Evolutionary conservation across 2,888 invertebrate species (phyloP).

Genomic region (Selenia dentaria): DNA sequence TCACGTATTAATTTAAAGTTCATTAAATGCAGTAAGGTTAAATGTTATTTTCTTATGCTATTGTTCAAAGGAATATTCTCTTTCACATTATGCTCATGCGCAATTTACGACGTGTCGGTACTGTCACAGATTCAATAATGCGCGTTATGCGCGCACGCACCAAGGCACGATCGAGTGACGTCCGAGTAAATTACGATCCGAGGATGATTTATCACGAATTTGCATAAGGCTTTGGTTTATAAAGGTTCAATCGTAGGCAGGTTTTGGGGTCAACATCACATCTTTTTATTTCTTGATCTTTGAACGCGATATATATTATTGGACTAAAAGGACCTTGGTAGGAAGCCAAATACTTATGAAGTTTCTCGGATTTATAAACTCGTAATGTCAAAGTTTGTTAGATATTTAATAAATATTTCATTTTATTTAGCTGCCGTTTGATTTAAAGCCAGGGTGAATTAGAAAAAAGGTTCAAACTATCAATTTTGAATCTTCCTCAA

Average conservation of each 20-base stretch:
- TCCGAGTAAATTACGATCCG: conserved; percentile 33
- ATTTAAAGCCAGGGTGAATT: conserved; percentile 2
- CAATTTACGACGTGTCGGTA: conserved; percentile 58
- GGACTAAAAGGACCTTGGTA: conserved; percentile 12
- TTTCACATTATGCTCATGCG: conserved; percentile 6
- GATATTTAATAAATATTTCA: background rate
- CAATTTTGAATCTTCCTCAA: conserved; percentile 1
- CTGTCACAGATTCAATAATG: conserved; percentile 62
- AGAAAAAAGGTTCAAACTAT: background rate
- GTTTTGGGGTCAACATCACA: conserved; percentile 16
- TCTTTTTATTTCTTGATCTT: conserved; percentile 21
- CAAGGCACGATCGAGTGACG: conserved; percentile 49
- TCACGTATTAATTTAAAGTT: no score
- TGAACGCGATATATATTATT: conserved; percentile 11
- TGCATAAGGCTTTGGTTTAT: conserved; percentile 46
- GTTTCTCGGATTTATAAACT: background rate
- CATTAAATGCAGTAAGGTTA: background rate
- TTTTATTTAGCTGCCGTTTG: background rate
- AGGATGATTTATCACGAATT: conserved; percentile 40
- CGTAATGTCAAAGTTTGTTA: background rate
- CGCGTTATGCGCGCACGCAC: conserved; percentile 58
- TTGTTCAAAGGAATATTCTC: conserved; percentile 1
- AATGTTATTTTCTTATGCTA: no score
- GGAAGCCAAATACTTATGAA: conserved; percentile 10
- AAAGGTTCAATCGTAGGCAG: conserved; percentile 35